Base-by-base conservation (phyloP, 2,888 invertebrate species). In the Melanotus villosus region DNA sequence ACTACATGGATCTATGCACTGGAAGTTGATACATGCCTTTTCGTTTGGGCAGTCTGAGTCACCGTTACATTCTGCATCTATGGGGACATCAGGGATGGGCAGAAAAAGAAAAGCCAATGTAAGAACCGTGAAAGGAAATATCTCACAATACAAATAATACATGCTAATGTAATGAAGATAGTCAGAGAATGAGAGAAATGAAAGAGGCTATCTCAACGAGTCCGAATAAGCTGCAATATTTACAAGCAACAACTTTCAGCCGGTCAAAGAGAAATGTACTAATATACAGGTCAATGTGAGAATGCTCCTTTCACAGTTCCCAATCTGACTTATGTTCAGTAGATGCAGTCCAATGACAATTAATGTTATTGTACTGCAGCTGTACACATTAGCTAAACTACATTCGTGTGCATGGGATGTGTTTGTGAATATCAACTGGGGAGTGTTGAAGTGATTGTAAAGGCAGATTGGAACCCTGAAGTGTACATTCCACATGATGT, bases 21-120 rank as follows among this genome's bases (percentile, higher is more conserved):
- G 93, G 86, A 92, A 91, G 87, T 93, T 93, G 87, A 95, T 90
- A 88, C 96, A 97, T 84, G 95, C 93, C 88, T 94, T 93, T 87
- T 96, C 95, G 87, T 92, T 92, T 78, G 94, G 92, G 88, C 96
- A 97, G 88, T 95, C 95, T 88, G 91, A 90, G 89, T 96, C 95
- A 87, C 91, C 91, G 88, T 91, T 91, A 89, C 96, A 96, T 91
- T 94, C 93, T 79, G 84, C 84, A 80, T 84, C 85, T 84, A 83
- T 78, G 78, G 79, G 76, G 45, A 70, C 65, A 73, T 71, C 68
- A 75, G 77, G 79, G 80, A 77, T 80, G 81, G 80, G 83, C 82
- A 84, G 83, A 84, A 86, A 87, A 86, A 86, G 84, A 83, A 85
- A 91, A 91, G 91, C 91, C 88, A 89, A 88, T 89, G 89, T 90